Percentiles rank a stretch among this genome's conserved stretches.
Evolutionary conservation across 1,140 invertebrate species (phyloP).

Genomic region (Listronotus bonariensis): DNA sequence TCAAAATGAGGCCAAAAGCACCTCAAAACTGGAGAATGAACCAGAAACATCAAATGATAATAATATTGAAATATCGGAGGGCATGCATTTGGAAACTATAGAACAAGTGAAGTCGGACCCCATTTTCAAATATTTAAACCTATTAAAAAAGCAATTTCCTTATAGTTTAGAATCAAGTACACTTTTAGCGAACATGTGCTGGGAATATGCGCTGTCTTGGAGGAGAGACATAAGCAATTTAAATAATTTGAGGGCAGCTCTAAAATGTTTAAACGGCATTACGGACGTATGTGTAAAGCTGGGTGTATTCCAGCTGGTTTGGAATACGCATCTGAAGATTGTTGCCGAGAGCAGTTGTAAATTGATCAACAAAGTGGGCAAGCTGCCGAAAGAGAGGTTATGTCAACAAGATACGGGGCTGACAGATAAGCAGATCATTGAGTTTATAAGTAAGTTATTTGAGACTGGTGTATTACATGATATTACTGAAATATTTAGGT

Average conservation of each 20-base stretch:
- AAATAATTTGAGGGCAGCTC: slow-evolving; percentile 65
- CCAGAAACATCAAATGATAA: slow-evolving; percentile 17
- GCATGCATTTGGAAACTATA: slow-evolving; percentile 19
- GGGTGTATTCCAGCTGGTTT: slow-evolving; percentile 81
- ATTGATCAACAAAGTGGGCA: slow-evolving; percentile 87
- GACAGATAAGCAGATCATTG: slow-evolving; percentile 67
- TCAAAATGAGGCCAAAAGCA: slow-evolving; percentile 3
- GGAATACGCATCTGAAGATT: slow-evolving; percentile 83
- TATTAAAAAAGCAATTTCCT: slow-evolving; percentile 78
- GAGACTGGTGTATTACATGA: no score
- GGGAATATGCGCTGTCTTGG: slow-evolving; percentile 89
- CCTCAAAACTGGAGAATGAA: slow-evolving; percentile 27
- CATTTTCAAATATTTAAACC: slow-evolving; percentile 63
- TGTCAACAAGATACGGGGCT: slow-evolving; percentile 77
- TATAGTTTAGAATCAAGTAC: slow-evolving; percentile 80
- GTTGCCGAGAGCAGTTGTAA: slow-evolving; percentile 73
- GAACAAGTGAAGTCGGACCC: slow-evolving; percentile 53
- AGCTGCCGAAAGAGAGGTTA: slow-evolving; percentile 82
- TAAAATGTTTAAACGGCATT: slow-evolving; percentile 67
- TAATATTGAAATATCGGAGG: slow-evolving; percentile 25
- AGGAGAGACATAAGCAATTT: slow-evolving; percentile 75
- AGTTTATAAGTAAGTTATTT: slow-evolving; percentile 64
- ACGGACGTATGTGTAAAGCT: slow-evolving; percentile 65
- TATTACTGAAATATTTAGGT: no score
- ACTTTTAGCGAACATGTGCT: slow-evolving; percentile 82